Base-by-base conservation (phyloP, 2,888 invertebrate genomes). In the Agonopterix heracliana region DNA sequence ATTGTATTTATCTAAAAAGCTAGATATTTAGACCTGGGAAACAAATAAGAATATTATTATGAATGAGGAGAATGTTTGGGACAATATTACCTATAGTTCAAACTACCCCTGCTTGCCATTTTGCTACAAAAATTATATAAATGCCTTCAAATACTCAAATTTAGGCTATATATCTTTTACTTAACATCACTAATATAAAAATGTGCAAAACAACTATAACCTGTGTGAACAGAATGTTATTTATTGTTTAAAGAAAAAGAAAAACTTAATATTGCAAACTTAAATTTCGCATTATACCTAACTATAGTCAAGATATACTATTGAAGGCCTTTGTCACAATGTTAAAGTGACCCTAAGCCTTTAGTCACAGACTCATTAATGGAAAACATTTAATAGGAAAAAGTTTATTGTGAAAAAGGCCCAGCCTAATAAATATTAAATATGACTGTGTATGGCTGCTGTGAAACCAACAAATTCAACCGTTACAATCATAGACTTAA, bases 351-450 rank as follows among this genome's bases (percentile, higher is more conserved):
- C 9, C 38, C n/a, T 38, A 38, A 38, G 26, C n/a, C 1, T 38
- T 38, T 38, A 38, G 17, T 4, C 26, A 5, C 26, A 42, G 42
- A 42, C 14, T 9, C 8, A 26, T 11, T 44, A 34, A 41, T 41
- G 44, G 34, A 34, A 34, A 44, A 10, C 34, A 34, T 42, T 42
- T 13, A 11, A 44, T 34, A 43, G 14, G 14, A 17, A 43, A 11
- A 14, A 17, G 43, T 9, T 43, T 38, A 36, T 45, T 46, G 40
- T 46, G 45, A 46, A 46, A 43, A 48, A 48, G 44, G 48, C 26
- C 48, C 17, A 34, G 48, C 26, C 38, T 40, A 44, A 40, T 44
- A 48, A 46, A 41, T 46, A 46, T 46, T 46, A 34, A 41, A 46
- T 41, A 41, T 5, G 12, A 40, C 12, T 9, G 9, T 43, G 41